Evolutionary conservation across 2,797 vertebrate species (phyloP).

Genomic region (Phalloptychus januarius): DNA sequence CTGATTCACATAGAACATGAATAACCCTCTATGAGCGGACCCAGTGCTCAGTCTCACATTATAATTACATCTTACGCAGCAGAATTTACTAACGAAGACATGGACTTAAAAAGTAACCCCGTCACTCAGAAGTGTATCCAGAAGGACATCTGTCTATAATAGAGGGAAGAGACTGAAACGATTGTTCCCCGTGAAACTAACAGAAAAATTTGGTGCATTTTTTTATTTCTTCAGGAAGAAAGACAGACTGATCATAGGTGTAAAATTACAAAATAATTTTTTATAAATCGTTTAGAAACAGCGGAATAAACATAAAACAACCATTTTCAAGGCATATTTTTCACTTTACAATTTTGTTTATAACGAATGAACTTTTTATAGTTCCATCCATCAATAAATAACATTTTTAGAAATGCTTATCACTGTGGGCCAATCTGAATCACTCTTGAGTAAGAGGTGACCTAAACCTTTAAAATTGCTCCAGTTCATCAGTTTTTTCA

Average conservation of each 20-base stretch:
- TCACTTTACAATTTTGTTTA: background rate
- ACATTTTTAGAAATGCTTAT: too few relatives aligned
- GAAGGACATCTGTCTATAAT: background rate
- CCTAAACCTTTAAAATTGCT: background rate
- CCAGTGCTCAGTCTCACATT: conserved; percentile 37
- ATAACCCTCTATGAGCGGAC: conserved; percentile 53
- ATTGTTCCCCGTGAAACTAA: background rate
- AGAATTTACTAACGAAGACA: conserved; percentile 41
- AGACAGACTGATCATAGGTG: too few relatives aligned
- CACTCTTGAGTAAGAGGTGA: background rate
- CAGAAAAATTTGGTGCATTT: background rate
- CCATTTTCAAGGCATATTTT: background rate
- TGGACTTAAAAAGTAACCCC: conserved; percentile 18
- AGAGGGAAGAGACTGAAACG: background rate
- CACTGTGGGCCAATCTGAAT: too few relatives aligned
- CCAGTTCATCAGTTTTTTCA: background rate
- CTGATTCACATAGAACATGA: conserved; percentile 71
- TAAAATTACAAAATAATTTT: background rate
- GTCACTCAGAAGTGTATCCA: background rate
- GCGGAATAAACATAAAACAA: background rate
- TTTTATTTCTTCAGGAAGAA: background rate
- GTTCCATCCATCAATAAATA: background rate
- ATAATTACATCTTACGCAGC: conserved; percentile 34
- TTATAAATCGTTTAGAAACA: background rate
- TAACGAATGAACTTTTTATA: background rate